Base-by-base conservation (phyloP, 1,140 invertebrate genomes). In the Pachypeltis micranthus region DNA sequence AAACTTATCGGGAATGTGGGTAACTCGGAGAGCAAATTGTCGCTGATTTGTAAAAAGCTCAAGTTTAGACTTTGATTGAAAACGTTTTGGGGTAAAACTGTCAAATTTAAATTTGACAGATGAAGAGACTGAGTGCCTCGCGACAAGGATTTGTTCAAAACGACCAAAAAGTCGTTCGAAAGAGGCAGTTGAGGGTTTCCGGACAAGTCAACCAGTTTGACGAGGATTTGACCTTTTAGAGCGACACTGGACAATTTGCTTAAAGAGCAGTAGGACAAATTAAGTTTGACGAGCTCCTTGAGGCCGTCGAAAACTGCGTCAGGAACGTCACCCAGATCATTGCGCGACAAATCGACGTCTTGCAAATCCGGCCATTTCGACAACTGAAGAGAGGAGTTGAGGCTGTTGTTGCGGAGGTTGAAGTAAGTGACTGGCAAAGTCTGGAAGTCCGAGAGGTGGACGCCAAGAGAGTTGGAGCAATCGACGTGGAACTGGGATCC, bases 1-100 rank as follows among this genome's bases (percentile, higher is more conserved):
- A 65, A 51, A n/a, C 29, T 62, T 3, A 4, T 1, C 10, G 64
- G 64, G 27, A 65, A 54, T 14, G 12, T 31, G 10, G 64, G 64
- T 12, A 65, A 26, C 27, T 24, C 16, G 23, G 3, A 56, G 3
- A 65, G 23, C n/a, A 44, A 25, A 23, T 62, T 65, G 23, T 58
- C 24, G 24, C 60, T 65, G 25, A 65, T 25, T 27, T 58, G 31
- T n/a, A 65, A 23, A 51, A 26, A 16, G 14, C 19, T 21, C 21
- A 64, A 27, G 24, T 47, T 39, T 24, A 12, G 25, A 24, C 44
- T 58, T 3, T 31, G 12, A 21, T 14, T 7, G 23, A 64, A 64
- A 3, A 55, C 4, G 27, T 25, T 23, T 2, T 51, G 21, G 4
- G 63, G 58, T 12, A 64, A 21, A 34, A 19, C 12, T 1, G 4